phyloP scores from a whole-genome alignment of 2,888 invertebrate species.

The Tetramorium bicarinatum region DNA sequence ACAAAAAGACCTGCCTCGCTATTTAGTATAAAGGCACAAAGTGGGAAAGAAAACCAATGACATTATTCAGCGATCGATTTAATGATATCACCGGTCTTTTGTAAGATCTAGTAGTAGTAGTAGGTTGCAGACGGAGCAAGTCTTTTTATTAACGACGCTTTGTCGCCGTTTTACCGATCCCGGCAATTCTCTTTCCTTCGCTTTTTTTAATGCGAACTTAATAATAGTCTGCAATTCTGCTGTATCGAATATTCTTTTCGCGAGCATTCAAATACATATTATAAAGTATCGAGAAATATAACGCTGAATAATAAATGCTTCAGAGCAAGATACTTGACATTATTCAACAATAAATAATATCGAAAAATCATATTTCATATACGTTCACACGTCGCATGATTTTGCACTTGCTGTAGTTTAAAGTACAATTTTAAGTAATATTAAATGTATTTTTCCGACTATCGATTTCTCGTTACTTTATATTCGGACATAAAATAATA shows the following conservation, averaged over 20 bases:
- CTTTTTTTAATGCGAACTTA: conserved; percentile 25
- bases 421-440: neutral
- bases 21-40: conserved; percentile 40
- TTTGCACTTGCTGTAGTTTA: neutral
- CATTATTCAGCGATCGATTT: conserved; percentile 47
- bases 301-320: neutral
- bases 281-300: neutral
- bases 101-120: conserved; percentile 10
- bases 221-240: neutral
- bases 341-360: neutral
- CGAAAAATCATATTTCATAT: neutral
- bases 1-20: neutral
- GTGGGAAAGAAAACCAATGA: conserved; percentile 34
- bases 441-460: neutral
- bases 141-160: conserved; percentile 39
- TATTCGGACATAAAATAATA: neutral
- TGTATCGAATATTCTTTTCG: conserved; percentile 1
- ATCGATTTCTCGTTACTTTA: neutral
- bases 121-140: neutral
- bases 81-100: conserved; percentile 38
- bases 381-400: neutral
- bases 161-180: conserved; percentile 5
- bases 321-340: neutral
- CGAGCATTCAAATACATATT: neutral
- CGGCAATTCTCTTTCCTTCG: neutral